Evolutionary conservation across 30 jellyfish, hydroid and myxozoan genomes (phyloP).

Genomic region (Cassiopea andromeda): DNA sequence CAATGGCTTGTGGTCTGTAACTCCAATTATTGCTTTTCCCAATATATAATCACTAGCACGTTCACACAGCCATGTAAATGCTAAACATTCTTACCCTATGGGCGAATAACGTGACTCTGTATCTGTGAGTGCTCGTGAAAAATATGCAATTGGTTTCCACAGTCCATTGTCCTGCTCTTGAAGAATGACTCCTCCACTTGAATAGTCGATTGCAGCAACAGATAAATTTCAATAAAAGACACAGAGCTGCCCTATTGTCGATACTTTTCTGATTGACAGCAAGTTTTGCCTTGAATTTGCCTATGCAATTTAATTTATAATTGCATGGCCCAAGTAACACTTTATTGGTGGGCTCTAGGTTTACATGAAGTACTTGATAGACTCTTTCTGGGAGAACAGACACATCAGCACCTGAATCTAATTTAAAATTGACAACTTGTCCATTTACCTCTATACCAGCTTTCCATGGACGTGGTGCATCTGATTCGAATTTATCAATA

Average conservation of each 20-base stretch:
- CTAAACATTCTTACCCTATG: conserved; percentile 20
- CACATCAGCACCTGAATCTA: conserved; percentile 51
- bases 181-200: conserved; percentile 16
- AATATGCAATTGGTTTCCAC: conserved; percentile 35
- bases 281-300: conserved; percentile 17
- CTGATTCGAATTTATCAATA: conserved; percentile 1
- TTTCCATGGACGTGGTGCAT: neutral
- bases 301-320: conserved; percentile 16
- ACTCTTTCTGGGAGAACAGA: conserved; percentile 26
- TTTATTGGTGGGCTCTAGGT: conserved; percentile 21
- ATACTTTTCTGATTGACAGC: conserved; percentile 5
- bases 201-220: too few species aligned
- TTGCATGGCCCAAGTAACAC: conserved; percentile 39
- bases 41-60: conserved; percentile 7
- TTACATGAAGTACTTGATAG: conserved; percentile 6
- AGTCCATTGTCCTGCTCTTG: conserved; percentile 26
- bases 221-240: too few species aligned
- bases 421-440: conserved; percentile 17
- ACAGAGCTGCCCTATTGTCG: neutral
- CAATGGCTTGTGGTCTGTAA: neutral
- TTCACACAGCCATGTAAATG: conserved; percentile 43
- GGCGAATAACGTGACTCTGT: conserved; percentile 32
- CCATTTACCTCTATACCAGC: conserved; percentile 22
- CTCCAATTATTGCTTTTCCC: neutral
- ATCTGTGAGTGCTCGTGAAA: conserved; percentile 22